These are phyloP conservation scores for Aleiodes testaceus DNA, from an alignment of 2,888 invertebrate species.

Conservation along the genomic window DNA sequence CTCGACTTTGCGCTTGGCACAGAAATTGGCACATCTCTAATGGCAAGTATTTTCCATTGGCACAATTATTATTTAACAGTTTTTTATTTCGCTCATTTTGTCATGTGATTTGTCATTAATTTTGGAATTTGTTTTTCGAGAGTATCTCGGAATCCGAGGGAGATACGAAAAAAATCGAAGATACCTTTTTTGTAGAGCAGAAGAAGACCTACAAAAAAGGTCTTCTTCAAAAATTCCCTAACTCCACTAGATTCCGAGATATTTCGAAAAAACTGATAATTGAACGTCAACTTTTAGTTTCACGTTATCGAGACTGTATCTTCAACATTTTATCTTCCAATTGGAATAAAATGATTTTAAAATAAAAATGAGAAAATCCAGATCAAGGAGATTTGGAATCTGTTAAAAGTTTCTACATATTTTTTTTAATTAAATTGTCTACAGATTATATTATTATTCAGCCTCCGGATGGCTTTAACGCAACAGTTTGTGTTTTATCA, in stretches of 20 bases:
- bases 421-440: background rate
- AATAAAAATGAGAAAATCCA: constrained; percentile 1
- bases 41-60: constrained; percentile 70
- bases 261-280: background rate
- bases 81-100: constrained; percentile 26
- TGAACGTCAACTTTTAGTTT: too few species aligned
- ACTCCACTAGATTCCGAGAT: too few species aligned
- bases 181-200: too few species aligned
- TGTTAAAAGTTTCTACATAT: constrained; percentile 10
- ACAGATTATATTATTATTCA: background rate
- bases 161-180: too few species aligned
- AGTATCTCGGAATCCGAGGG: background rate
- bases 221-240: too few species aligned
- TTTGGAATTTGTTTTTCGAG: constrained; percentile 24
- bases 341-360: background rate
- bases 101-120: constrained; percentile 15
- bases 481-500: constrained; percentile 17
- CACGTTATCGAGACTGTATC: too few species aligned
- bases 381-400: background rate
- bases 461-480: constrained; percentile 1
- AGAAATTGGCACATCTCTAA: constrained; percentile 69
- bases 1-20: constrained; percentile 23
- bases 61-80: constrained; percentile 61
- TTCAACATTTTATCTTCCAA: too few species aligned
- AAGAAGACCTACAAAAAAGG: too few species aligned